phyloP scores from a whole-genome alignment of 2,888 invertebrate species.

The Agrenia bidenticulata region DNA sequence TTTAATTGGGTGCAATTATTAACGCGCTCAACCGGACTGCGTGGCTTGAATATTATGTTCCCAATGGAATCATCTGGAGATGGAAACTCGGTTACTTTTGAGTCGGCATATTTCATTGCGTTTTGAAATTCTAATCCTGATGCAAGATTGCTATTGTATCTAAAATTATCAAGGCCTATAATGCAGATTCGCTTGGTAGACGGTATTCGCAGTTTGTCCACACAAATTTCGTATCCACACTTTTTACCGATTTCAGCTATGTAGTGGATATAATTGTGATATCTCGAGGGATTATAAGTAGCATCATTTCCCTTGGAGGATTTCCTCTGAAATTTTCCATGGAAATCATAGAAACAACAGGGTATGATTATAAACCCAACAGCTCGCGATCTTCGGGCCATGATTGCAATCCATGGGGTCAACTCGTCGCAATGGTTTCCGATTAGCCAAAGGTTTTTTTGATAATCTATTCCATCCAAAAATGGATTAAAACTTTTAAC shows the following conservation, averaged over 20 bases:
- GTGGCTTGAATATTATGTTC: conserved; percentile 63
- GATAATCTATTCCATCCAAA: neutral
- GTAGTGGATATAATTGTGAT: conserved; percentile 62
- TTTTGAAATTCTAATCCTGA: neutral
- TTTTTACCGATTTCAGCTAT: conserved; percentile 63
- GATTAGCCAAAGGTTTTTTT: conserved; percentile 83
- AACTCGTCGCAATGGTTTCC: conserved; percentile 99
- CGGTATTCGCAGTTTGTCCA: conserved; percentile 90
- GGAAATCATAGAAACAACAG: conserved; percentile 77
- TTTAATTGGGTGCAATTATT: conserved; percentile 55
- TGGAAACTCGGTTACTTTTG: conserved; percentile 12
- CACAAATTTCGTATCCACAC: conserved; percentile 73
- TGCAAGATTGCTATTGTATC: neutral
- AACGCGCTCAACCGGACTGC: conserved; percentile 59
- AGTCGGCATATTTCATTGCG: conserved; percentile 1
- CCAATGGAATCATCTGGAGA: conserved; percentile 10
- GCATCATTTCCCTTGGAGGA: conserved; percentile 60
- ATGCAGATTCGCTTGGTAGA: conserved; percentile 72
- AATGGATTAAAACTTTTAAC: conserved; percentile 18
- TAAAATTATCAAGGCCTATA: conserved; percentile 34
- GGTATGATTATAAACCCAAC: conserved; percentile 85
- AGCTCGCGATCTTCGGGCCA: conserved; percentile 78
- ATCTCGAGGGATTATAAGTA: conserved; percentile 57
- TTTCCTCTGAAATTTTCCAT: conserved; percentile 65
- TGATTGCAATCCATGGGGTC: conserved; percentile 97